Evolutionary conservation across 1,140 invertebrate species (phyloP), one percentile per base, ranked within the genome.

Genomic region (Neodiprion pinetum): DNA sequence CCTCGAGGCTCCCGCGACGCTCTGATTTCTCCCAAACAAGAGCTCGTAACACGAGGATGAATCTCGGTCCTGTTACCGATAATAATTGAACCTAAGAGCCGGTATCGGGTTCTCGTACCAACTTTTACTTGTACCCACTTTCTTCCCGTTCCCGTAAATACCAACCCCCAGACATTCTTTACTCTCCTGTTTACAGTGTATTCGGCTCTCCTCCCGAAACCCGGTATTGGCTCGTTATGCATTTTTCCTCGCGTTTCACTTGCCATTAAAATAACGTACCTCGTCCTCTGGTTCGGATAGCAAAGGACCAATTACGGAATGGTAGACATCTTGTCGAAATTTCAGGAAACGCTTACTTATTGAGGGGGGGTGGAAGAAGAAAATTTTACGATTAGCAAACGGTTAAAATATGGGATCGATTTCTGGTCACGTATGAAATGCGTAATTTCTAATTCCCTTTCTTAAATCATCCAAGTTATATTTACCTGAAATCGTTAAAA

Each of bases 11-110:
- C 53, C 53, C 12, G 61, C 61, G 12, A 21, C 40, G 21, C 21
- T 23, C 67, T 69, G 67, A 69, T 23, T 69, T 21, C 67, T 69
- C 61, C 61, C 67, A 47, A 69, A 69, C 61, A 76, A 75, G 53
- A 72, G 72, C 69, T 66, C 61, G 70, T 75, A 76, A 76, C 53
- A 73, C 49, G 23, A 71, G 72, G 67, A 70, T 76, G 72, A 76
- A 72, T 72, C 70, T 48, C 53, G 70, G 12, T 71, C 49, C 53
- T 61, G 73, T 76, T 76, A 76, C 73, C 68, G 49, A 47, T 69
- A 73, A 74, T 74, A 68, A 76, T 76, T 76, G 53, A 68, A 67
- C 68, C 17, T 71, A 28, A 61, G 53, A 61, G 53, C 5, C 28
- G n/a, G 53, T 61, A 61, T 61, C 53, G 53, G 53, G n/a, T 61